These are phyloP conservation scores for Antennarius striatus DNA, from an alignment of 2,113 vertebrate species.

Conservation along the genomic window DNA sequence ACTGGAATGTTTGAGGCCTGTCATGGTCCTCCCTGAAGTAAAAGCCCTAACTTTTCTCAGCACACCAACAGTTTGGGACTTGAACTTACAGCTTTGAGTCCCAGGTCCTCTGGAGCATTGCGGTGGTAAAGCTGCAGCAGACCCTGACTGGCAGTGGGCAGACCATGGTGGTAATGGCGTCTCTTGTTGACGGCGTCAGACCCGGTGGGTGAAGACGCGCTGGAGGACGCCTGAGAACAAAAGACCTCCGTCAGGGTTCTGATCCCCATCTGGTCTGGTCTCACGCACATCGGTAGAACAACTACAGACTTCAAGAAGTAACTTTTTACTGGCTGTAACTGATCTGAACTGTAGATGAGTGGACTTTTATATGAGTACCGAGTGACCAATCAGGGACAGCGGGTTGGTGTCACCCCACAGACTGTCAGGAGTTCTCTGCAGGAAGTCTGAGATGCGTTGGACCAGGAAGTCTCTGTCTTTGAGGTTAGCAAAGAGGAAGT, in stretches of 20 bases:
- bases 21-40: too few relatives aligned
- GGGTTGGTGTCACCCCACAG: constrained; percentile 47
- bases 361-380: constrained; percentile 41
- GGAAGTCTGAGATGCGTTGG: constrained; percentile 95
- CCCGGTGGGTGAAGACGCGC: constrained; percentile 40
- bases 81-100: constrained; percentile 86
- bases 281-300: not conserved
- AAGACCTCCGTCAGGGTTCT: not conserved
- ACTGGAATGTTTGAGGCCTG: too few relatives aligned
- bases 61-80: not conserved
- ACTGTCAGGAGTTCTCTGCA: constrained; percentile 90
- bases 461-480: constrained; percentile 96
- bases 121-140: constrained; percentile 89
- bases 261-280: not conserved
- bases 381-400: constrained; percentile 49
- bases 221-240: constrained; percentile 56
- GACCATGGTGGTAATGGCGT: constrained; percentile 74
- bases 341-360: not conserved
- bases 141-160: constrained; percentile 88
- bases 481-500: constrained; percentile 96
- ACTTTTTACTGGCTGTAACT: not conserved
- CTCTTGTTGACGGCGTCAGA: constrained; percentile 41
- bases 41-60: too few relatives aligned
- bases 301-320: not conserved
- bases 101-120: constrained; percentile 81